Evolutionary conservation across 2,888 invertebrate species (phyloP).

Genomic region (Esperia sulphurella): DNA sequence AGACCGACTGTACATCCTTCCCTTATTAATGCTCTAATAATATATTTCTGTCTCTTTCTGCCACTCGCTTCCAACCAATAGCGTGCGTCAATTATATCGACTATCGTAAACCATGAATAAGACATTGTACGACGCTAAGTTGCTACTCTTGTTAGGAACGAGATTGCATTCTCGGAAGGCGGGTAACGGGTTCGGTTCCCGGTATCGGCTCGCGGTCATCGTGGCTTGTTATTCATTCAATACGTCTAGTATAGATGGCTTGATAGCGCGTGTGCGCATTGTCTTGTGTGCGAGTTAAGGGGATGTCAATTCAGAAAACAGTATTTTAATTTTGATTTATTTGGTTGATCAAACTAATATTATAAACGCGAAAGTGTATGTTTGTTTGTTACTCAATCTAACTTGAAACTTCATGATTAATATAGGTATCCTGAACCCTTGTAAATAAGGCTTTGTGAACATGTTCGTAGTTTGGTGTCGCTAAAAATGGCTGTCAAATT

Average conservation of each 20-base stretch:
- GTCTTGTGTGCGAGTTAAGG: conserved; percentile 23
- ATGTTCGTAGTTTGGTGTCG: too few species aligned
- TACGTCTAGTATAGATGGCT: conserved; percentile 45
- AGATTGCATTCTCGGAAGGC: conserved; percentile 50
- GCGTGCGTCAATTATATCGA: not conserved
- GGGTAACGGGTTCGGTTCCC: conserved; percentile 41
- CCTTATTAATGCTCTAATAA: not conserved
- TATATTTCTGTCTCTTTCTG: not conserved
- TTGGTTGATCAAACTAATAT: too few species aligned
- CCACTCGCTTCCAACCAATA: not conserved
- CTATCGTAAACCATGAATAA: not conserved
- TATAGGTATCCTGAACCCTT: too few species aligned
- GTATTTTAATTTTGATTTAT: too few species aligned
- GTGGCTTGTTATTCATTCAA: conserved; percentile 51
- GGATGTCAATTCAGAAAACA: too few species aligned
- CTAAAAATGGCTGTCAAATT: too few species aligned
- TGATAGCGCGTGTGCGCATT: conserved; percentile 40
- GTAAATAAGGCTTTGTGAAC: too few species aligned
- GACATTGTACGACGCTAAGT: not conserved
- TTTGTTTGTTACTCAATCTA: too few species aligned
- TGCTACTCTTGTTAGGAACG: conserved; percentile 72
- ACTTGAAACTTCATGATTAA: too few species aligned
- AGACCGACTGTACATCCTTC: too few species aligned
- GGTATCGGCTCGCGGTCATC: conserved; percentile 26
- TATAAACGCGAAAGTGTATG: too few species aligned